phyloP scores from a whole-genome alignment of 2,797 vertebrate species.

The Coregonus suidteri region DNA sequence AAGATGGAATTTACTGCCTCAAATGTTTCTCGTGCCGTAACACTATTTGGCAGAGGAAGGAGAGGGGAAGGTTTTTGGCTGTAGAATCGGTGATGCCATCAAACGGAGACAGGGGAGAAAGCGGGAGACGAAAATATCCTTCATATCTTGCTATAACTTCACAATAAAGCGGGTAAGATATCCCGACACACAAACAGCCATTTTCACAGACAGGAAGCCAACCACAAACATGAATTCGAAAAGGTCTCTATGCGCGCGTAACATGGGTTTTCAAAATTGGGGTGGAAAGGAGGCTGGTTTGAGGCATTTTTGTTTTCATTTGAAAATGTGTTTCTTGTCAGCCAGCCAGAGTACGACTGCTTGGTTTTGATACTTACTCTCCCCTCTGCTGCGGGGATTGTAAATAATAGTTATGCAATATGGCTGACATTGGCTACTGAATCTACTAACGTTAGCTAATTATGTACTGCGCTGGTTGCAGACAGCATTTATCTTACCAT shows the following conservation, averaged over 20 bases:
- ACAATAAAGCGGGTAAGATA: conserved; percentile 52
- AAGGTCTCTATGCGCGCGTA: conserved; percentile 44
- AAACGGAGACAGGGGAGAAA: conserved; percentile 25
- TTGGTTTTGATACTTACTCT: conserved; percentile 25
- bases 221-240: conserved; percentile 32
- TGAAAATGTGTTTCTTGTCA: conserved; percentile 49
- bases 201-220: conserved; percentile 8
- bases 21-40: conserved; percentile 40
- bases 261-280: background rate
- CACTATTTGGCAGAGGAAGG: conserved; percentile 71
- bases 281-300: conserved; percentile 18
- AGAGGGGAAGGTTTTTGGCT: conserved; percentile 62
- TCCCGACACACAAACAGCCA: background rate
- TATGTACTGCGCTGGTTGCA: too few relatives aligned
- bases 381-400: conserved; percentile 75
- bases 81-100: conserved; percentile 28
- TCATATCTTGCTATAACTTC: conserved; percentile 37
- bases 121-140: conserved; percentile 57
- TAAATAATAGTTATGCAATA: conserved; percentile 81
- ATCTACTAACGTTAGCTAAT: background rate
- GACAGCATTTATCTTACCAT: too few relatives aligned
- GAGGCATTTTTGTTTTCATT: conserved; percentile 36
- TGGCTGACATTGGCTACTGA: conserved; percentile 72
- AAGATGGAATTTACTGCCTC: conserved; percentile 48
- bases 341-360: conserved; percentile 35